phyloP scores from a whole-genome alignment of 2,113 vertebrate species.

The Cryptotis parvus region DNA sequence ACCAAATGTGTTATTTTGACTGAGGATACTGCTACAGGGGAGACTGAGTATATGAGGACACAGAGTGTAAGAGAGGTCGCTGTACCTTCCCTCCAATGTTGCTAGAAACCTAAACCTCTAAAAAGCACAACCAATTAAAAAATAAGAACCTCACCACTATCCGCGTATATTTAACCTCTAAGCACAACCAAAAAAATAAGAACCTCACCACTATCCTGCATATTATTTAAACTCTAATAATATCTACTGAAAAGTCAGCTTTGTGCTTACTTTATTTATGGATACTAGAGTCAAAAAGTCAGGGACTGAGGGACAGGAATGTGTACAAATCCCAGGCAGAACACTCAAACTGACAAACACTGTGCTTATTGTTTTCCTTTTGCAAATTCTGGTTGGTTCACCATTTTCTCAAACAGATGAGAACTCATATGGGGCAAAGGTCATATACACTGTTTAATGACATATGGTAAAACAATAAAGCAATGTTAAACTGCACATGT shows the following conservation, averaged over 20 bases:
- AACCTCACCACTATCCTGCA: neutral
- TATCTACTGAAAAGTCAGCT: conserved; percentile 2
- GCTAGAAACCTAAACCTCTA: neutral
- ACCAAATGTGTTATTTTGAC: neutral
- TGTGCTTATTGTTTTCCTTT: conserved; percentile 62
- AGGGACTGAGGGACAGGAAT: conserved; percentile 56
- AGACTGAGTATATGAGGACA: neutral
- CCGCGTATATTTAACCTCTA: neutral
- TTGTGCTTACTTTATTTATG: conserved; percentile 32
- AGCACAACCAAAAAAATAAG: neutral
- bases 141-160: conserved; percentile 11
- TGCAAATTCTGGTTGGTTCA: conserved; percentile 60
- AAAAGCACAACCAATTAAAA: neutral
- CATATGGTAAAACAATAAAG: conserved; percentile 40
- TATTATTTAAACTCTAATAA: neutral
- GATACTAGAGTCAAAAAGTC: conserved; percentile 53
- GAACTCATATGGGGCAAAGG: conserved; percentile 13
- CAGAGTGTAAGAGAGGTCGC: neutral
- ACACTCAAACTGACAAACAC: conserved; percentile 60
- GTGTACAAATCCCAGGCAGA: conserved; percentile 57
- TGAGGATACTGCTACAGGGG: neutral
- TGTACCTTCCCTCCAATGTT: neutral
- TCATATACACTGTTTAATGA: conserved; percentile 23
- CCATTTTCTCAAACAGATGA: conserved; percentile 49
- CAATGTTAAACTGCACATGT: neutral